A percentile compares a stretch with the other conserved stretches of the same genome.
phyloP scores from a whole-genome alignment of 2,113 vertebrate genomes.

The Dinomys branickii region DNA sequence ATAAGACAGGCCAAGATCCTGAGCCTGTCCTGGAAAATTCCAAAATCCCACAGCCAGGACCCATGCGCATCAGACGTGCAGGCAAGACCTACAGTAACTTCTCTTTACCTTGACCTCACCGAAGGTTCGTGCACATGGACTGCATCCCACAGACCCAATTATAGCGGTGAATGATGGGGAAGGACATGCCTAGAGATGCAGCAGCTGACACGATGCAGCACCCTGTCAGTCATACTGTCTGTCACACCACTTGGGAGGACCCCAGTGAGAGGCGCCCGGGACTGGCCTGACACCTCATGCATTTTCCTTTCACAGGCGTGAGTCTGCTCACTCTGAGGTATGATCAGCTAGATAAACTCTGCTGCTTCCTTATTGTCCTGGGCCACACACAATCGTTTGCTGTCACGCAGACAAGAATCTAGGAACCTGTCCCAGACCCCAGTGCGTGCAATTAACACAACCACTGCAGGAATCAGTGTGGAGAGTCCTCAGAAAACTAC shows the following conservation, averaged over 20 bases:
- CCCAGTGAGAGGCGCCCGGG: not conserved
- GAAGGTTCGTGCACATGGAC: not conserved
- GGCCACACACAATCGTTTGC: not conserved
- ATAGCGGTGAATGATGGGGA: not conserved
- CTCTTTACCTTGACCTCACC: not conserved
- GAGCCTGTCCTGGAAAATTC: not conserved
- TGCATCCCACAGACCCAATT: not conserved
- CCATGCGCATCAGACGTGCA: not conserved
- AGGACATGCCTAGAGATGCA: not conserved
- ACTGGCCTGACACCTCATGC: not conserved
- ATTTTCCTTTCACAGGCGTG: not conserved
- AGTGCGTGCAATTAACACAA: not conserved
- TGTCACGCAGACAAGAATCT: not conserved
- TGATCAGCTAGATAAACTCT: not conserved
- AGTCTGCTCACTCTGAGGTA: not conserved
- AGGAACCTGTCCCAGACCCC: not conserved
- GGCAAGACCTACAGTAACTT: not conserved
- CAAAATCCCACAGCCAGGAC: not conserved
- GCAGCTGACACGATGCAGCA: not conserved
- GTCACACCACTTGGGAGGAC: not conserved
- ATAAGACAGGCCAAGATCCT: not conserved
- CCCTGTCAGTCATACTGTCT: not conserved
- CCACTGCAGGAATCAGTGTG: not conserved
- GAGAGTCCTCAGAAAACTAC: not conserved
- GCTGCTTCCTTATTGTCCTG: not conserved